Evolutionary conservation across 2,113 vertebrate genomes (phyloP).

Genomic region (Zosterops japonicus): DNA sequence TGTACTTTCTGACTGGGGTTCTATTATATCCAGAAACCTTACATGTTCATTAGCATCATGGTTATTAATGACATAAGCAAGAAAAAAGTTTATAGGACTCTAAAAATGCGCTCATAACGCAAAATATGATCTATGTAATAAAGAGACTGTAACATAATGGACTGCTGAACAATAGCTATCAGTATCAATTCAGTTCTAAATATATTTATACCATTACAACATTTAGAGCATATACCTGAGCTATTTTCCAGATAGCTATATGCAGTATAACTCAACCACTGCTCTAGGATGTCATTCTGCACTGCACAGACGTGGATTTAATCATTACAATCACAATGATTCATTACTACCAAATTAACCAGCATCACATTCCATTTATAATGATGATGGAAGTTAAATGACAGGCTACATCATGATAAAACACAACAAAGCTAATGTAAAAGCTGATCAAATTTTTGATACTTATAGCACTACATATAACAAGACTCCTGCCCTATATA

Average conservation of each 20-base stretch:
- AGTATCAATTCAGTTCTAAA: neutral
- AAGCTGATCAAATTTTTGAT: neutral
- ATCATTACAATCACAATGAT: neutral
- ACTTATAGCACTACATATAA: neutral
- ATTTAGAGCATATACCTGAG: neutral
- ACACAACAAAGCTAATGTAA: neutral
- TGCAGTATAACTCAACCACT: neutral
- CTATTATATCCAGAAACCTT: neutral
- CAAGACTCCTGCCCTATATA: neutral
- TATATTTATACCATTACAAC: neutral
- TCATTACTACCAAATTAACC: neutral
- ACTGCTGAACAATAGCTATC: neutral
- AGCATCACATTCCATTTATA: neutral
- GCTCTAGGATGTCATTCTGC: neutral
- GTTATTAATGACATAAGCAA: neutral
- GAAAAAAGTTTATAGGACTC: neutral
- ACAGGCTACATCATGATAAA: neutral
- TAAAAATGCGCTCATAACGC: neutral
- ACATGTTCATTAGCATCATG: neutral
- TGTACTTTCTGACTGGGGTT: neutral
- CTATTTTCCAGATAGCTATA: neutral
- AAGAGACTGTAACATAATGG: neutral
- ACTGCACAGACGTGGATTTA: neutral
- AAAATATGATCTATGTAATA: neutral
- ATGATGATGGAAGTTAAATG: neutral